Evolutionary conservation across 1,140 invertebrate species (phyloP).

Genomic region (Eriocheir sinensis): DNA sequence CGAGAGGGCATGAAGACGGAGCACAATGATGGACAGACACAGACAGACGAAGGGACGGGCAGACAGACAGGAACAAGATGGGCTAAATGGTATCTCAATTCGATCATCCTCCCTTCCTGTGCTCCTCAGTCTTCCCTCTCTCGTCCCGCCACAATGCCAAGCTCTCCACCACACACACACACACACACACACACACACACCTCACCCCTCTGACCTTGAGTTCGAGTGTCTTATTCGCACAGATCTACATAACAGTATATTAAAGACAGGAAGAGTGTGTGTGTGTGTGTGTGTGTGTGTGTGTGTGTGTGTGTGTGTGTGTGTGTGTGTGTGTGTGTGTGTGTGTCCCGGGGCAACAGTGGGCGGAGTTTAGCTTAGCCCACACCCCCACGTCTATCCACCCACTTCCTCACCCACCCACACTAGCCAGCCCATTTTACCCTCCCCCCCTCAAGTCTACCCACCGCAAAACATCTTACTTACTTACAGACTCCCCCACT

Average conservation of each 20-base stretch:
- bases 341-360: background rate
- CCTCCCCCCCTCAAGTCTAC: background rate
- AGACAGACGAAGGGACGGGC: background rate
- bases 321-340: background rate
- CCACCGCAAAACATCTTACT: conserved; percentile 5
- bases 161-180: background rate
- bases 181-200: background rate
- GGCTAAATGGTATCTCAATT: background rate
- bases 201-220: background rate
- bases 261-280: background rate
- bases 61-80: background rate
- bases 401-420: conserved; percentile 26
- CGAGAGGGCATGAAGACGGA: background rate
- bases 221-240: background rate
- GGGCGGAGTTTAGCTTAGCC: conserved; percentile 32
- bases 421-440: background rate
- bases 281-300: background rate
- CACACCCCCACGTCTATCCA: conserved; percentile 26
- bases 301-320: conserved; percentile 21
- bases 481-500: background rate
- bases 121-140: background rate
- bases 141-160: background rate
- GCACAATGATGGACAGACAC: background rate
- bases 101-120: background rate
- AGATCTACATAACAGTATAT: conserved; percentile 32